A percentile compares a stretch with the other conserved stretches of the same genome.
Conservation (phyloP, 2,797 vertebrate genomes). For the Telmatherina bonti region DNA sequence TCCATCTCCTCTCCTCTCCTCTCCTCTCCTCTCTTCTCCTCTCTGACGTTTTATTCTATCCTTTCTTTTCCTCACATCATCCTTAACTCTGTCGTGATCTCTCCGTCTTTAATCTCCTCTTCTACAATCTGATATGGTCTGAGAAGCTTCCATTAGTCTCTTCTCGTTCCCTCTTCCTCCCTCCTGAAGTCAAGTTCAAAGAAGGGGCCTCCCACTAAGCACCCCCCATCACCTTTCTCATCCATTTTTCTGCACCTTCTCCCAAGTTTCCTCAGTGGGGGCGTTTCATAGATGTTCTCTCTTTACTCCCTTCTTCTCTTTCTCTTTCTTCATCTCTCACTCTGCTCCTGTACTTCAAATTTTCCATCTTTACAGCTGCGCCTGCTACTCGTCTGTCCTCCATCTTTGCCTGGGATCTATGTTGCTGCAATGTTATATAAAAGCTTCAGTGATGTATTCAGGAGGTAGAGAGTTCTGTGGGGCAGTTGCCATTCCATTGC, state of each 20-base stretch:
- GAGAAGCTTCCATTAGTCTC: constrained; percentile 25
- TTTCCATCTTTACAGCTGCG: background rate
- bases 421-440: background rate
- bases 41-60: constrained; percentile 25
- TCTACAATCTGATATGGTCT: constrained; percentile 42
- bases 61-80: constrained; percentile 16
- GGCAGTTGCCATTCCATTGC: background rate
- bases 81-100: constrained; percentile 48
- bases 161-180: constrained; percentile 11
- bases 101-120: constrained; percentile 58
- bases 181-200: constrained; percentile 66
- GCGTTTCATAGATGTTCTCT: constrained; percentile 51
- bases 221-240: constrained; percentile 56
- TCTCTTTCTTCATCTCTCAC: constrained; percentile 7
- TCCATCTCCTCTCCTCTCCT: constrained; percentile 24
- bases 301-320: constrained; percentile 17
- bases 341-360: constrained; percentile 10
- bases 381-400: constrained; percentile 1
- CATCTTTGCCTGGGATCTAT: background rate
- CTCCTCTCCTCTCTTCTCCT: no score
- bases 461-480: background rate
- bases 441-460: background rate
- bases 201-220: constrained; percentile 65
- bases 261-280: constrained; percentile 55
- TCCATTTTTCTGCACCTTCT: constrained; percentile 58